phyloP scores from a whole-genome alignment of 2,113 vertebrate species.

The Neodon shergylaensis region DNA sequence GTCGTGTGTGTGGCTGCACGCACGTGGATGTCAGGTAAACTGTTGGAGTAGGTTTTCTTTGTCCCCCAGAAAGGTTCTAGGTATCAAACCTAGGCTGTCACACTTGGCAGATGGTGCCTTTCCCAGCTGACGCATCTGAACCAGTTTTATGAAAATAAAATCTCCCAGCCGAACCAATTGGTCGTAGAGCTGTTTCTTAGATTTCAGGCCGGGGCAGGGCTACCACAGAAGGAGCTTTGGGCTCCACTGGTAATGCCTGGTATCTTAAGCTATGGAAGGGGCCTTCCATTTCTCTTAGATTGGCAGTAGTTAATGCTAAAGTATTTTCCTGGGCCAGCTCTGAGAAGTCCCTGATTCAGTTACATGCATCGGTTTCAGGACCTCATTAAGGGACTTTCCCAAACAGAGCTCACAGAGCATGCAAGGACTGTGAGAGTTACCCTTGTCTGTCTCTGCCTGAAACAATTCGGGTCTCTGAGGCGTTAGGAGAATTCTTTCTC shows the following conservation, averaged over 20 bases:
- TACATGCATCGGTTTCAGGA: background rate
- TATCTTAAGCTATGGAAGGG: background rate
- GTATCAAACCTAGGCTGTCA: background rate
- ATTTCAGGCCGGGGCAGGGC: background rate
- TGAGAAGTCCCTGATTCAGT: background rate
- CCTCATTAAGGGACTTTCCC: background rate
- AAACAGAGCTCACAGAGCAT: background rate
- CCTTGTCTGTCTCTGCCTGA: background rate
- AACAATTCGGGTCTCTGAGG: background rate
- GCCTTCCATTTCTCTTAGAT: background rate
- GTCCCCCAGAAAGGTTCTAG: no score
- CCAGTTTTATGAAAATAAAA: constrained; percentile 1
- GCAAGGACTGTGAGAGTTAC: no score
- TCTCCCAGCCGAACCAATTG: background rate
- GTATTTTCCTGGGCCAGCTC: background rate
- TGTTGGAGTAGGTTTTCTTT: background rate
- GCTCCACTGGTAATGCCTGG: background rate
- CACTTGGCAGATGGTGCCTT: background rate
- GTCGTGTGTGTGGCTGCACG: background rate
- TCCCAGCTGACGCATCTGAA: background rate
- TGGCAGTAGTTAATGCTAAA: background rate
- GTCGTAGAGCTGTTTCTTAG: background rate
- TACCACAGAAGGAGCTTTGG: background rate
- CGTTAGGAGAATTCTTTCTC: background rate
- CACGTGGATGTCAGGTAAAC: background rate